Conservation (phyloP, 2,797 vertebrate species). For the Botia almorhae region DNA sequence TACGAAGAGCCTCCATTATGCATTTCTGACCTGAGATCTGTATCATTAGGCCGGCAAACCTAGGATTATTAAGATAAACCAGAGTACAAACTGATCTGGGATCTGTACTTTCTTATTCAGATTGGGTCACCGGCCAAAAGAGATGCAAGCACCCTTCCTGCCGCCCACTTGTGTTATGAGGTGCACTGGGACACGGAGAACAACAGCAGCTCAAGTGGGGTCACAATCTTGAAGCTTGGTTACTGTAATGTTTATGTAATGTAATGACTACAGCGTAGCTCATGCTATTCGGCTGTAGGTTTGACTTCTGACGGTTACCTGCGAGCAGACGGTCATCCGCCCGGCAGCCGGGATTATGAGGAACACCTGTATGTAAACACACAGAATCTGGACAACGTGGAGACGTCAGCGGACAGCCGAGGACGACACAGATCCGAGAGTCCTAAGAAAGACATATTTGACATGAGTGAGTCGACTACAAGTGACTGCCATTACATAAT, state of each 20-base stretch:
- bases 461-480: slow-evolving; percentile 87
- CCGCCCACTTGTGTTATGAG: slow-evolving; percentile 79
- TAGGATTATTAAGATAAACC: no score
- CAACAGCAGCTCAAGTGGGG: slow-evolving; percentile 75
- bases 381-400: slow-evolving; percentile 81
- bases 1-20: no score
- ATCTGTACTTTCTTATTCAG: slow-evolving; percentile 70
- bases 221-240: not conserved
- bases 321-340: slow-evolving; percentile 83
- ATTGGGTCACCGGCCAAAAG: slow-evolving; percentile 74
- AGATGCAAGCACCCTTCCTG: slow-evolving; percentile 74
- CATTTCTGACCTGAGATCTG: not conserved
- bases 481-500: not conserved
- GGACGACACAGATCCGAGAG: slow-evolving; percentile 74
- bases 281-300: slow-evolving; percentile 61
- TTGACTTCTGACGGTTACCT: slow-evolving; percentile 86
- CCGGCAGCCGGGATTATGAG: slow-evolving; percentile 85
- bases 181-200: slow-evolving; percentile 86
- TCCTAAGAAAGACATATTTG: slow-evolving; percentile 94
- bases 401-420: slow-evolving; percentile 47
- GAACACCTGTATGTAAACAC: slow-evolving; percentile 97
- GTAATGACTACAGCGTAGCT: not conserved
- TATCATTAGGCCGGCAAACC: not conserved
- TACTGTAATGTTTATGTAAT: not conserved
- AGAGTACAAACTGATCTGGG: slow-evolving; percentile 9